phyloP scores from a whole-genome alignment of 2,113 vertebrate species.

The Paraplagusia blochii region DNA sequence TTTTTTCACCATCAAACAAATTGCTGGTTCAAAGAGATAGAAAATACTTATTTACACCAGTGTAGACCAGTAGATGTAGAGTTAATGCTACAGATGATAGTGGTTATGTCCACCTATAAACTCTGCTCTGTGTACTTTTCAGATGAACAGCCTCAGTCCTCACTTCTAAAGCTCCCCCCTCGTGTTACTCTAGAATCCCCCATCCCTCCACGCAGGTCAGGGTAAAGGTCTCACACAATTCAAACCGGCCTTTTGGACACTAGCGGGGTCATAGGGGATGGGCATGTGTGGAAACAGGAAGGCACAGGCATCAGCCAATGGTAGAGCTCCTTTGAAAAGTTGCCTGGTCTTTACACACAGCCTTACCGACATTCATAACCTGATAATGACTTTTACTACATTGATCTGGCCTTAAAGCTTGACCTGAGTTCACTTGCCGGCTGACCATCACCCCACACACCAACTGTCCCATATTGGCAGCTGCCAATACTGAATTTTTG shows the following conservation, averaged over 20 bases:
- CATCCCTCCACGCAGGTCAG: constrained; percentile 57
- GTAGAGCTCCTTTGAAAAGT: constrained; percentile 31
- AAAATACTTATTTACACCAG: no score
- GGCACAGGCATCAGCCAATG: constrained; percentile 45
- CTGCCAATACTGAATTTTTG: constrained; percentile 49
- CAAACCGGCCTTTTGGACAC: constrained; percentile 61
- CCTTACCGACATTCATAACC: constrained; percentile 58
- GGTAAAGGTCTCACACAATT: constrained; percentile 67
- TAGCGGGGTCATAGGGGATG: constrained; percentile 70
- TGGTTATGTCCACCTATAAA: no score
- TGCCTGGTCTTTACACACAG: constrained; percentile 43
- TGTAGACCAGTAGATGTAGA: no score
- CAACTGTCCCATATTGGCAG: constrained; percentile 55
- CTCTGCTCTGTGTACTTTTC: constrained; percentile 40
- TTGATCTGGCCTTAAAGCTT: constrained; percentile 64
- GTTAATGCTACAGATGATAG: no score
- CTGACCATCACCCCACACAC: constrained; percentile 40
- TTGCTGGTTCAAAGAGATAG: no score
- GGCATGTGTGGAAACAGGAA: constrained; percentile 35
- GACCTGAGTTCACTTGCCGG: constrained; percentile 42
- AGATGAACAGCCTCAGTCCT: constrained; percentile 29
- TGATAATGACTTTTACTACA: constrained; percentile 69
- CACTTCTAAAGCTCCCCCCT: constrained; percentile 43
- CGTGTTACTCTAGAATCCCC: constrained; percentile 45
- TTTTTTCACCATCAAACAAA: no score